A percentile compares a stretch with the other conserved stretches of the same genome.
Evolutionary conservation across 2,888 invertebrate genomes (phyloP).

Genomic region (Tipula vernalis): DNA sequence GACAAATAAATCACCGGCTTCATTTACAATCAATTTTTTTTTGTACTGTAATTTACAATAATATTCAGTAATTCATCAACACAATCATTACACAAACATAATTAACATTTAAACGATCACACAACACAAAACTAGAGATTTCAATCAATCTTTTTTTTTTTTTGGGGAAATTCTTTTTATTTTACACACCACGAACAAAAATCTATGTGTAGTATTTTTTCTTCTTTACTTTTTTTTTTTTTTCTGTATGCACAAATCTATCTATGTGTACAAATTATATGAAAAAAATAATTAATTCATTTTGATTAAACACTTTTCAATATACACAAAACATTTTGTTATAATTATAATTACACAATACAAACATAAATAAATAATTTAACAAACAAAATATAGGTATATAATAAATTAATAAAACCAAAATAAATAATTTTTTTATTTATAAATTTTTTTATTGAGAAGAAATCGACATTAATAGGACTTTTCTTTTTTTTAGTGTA

Average conservation of each 20-base stretch:
- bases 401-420: not conserved
- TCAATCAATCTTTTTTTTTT: slow-evolving; percentile 5
- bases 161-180: not conserved
- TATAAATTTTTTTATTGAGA: slow-evolving; percentile 7
- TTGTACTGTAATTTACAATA: not conserved
- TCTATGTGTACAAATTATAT: not conserved
- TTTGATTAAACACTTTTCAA: not conserved
- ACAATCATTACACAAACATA: not conserved
- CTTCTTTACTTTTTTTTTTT: not conserved
- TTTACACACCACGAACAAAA: slow-evolving; percentile 6
- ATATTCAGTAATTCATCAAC: not conserved
- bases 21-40: not conserved
- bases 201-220: not conserved
- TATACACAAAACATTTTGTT: not conserved
- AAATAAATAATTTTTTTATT: not conserved
- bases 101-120: not conserved
- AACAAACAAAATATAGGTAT: not conserved
- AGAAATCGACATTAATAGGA: slow-evolving; percentile 11
- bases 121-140: not conserved
- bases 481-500: slow-evolving; percentile 5
- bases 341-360: not conserved
- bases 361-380: not conserved
- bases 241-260: not conserved
- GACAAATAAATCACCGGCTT: not conserved
- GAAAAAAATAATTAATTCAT: not conserved